Percentiles rank a stretch among this genome's conserved stretches.
Conservation (phyloP, 2,113 vertebrate genomes). For the Nothobranchius furzeri region DNA sequence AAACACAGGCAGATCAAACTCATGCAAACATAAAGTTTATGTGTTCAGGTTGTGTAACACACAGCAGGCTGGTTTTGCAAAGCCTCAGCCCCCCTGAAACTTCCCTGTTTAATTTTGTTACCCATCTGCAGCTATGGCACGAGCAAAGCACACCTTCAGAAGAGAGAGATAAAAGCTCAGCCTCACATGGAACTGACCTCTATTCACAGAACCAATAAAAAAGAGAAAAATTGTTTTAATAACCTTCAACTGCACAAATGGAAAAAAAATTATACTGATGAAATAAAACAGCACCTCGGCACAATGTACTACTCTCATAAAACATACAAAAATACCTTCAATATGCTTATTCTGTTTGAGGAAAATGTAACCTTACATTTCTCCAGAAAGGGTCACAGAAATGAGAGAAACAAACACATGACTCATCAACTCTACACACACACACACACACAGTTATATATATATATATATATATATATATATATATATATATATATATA, state of each 20-base stretch:
- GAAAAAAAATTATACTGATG: constrained; percentile 10
- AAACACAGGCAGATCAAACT: constrained; percentile 33
- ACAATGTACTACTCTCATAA: constrained; percentile 9
- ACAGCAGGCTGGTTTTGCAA: constrained; percentile 17
- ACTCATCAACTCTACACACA: too few species aligned
- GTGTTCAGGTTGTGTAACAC: constrained; percentile 21
- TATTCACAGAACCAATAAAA: not conserved
- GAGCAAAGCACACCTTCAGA: constrained; percentile 11
- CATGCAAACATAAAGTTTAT: constrained; percentile 22
- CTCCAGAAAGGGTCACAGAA: too few species aligned
- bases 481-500: too few species aligned
- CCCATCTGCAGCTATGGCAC: constrained; percentile 14
- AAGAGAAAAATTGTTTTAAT: constrained; percentile 19
- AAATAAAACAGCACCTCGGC: constrained; percentile 8
- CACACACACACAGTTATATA: too few species aligned
- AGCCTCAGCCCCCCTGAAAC: constrained; percentile 1
- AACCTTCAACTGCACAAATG: not conserved
- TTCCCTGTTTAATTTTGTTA: constrained; percentile 7
- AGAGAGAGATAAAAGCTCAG: not conserved
- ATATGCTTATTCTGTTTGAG: not conserved
- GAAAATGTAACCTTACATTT: not conserved
- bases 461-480: too few species aligned
- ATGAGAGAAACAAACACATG: too few species aligned
- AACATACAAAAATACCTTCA: constrained; percentile 12
- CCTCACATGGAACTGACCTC: not conserved